A percentile compares a stretch with the other conserved stretches of the same genome.
Conservation (phyloP, 35 echinoderm and acorn worm genomes). For the Antedon bifida region DNA sequence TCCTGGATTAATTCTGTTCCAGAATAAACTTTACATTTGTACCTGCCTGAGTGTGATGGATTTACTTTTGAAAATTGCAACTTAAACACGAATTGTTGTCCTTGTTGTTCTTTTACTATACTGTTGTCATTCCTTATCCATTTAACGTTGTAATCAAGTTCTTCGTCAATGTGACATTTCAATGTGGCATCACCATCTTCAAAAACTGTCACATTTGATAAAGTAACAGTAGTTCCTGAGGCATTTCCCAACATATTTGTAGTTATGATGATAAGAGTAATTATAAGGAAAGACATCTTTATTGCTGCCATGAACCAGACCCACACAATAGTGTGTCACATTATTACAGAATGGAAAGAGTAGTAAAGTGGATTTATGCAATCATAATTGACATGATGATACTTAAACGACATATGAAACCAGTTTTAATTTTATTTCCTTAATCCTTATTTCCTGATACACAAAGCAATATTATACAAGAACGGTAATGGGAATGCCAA, state of each 20-base stretch:
- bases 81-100: background rate
- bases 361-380: too few species aligned
- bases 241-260: background rate
- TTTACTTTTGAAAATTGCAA: background rate
- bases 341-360: too few species aligned
- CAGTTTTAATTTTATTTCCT: too few species aligned
- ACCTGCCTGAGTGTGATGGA: background rate
- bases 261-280: background rate
- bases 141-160: background rate
- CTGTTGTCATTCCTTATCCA: background rate
- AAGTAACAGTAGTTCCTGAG: background rate
- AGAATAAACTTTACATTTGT: background rate
- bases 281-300: background rate
- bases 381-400: too few species aligned
- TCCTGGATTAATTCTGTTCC: background rate
- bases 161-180: background rate
- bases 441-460: too few species aligned
- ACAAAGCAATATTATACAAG: too few species aligned
- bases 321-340: too few species aligned
- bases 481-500: too few species aligned
- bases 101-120: background rate
- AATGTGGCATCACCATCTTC: background rate
- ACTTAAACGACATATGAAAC: too few species aligned
- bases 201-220: background rate
- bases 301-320: too few species aligned